phyloP scores from a whole-genome alignment of 2,113 vertebrate species.

The Lipotes vexillifer region DNA sequence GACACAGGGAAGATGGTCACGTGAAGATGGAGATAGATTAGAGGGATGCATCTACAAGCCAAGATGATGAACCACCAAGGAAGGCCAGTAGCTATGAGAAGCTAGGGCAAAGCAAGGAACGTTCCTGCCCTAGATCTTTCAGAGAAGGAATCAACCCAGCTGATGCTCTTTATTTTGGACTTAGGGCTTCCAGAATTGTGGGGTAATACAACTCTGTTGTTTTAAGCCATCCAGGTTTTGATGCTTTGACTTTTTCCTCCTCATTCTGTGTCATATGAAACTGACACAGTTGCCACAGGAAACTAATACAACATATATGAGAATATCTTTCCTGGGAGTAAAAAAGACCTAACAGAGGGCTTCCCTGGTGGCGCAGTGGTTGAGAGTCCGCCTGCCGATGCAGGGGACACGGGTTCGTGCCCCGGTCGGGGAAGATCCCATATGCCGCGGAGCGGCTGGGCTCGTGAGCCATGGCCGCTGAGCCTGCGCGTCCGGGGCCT shows the following conservation, averaged over 20 bases:
- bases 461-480: too few species aligned
- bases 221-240: neutral
- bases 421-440: too few species aligned
- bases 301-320: accelerated
- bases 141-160: neutral
- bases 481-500: too few species aligned
- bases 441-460: too few species aligned
- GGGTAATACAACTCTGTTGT: neutral
- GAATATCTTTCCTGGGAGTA: too few species aligned
- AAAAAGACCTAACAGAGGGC: too few species aligned
- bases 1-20: neutral
- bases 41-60: accelerated
- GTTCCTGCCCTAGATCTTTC: neutral
- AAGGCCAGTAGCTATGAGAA: neutral
- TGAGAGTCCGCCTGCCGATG: too few species aligned
- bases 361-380: too few species aligned
- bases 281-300: accelerated
- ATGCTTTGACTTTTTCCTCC: neutral
- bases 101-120: neutral
- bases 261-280: neutral
- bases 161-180: neutral
- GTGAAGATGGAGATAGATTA: neutral
- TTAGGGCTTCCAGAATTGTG: neutral
- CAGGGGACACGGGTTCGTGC: too few species aligned
- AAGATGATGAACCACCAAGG: neutral